These are phyloP conservation scores for Meliscaeva auricollis DNA, from an alignment of 2,888 invertebrate genomes.

Conservation along the genomic window DNA sequence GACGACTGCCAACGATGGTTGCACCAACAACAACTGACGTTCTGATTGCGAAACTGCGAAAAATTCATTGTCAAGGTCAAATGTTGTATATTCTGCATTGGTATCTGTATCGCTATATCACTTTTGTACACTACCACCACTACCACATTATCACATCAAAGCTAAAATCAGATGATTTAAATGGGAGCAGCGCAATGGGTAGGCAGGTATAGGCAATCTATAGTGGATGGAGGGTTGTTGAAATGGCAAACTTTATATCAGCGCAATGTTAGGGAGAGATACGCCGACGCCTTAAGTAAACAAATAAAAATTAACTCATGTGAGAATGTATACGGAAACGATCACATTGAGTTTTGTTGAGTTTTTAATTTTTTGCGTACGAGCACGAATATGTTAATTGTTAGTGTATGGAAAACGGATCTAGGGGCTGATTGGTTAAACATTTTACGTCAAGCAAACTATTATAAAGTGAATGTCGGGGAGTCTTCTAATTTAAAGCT, in stretches of 20 bases:
- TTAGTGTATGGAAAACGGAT: not conserved
- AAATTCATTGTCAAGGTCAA: conserved; percentile 78
- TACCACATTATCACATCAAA: conserved; percentile 15
- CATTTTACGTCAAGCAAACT: not conserved
- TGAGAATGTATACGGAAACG: conserved; percentile 58
- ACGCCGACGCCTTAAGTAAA: conserved; percentile 57
- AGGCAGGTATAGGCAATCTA: too few relatives aligned
- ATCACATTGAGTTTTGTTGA: conserved; percentile 44
- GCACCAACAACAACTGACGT: conserved; percentile 2
- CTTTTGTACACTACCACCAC: not conserved
- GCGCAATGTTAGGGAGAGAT: conserved; percentile 1
- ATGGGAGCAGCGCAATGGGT: conserved; percentile 4
- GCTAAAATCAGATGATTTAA: conserved; percentile 51
- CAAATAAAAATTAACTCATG: conserved; percentile 19
- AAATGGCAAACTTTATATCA: conserved; percentile 43
- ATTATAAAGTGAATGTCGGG: too few relatives aligned
- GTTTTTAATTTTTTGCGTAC: conserved; percentile 34
- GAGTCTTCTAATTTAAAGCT: too few relatives aligned
- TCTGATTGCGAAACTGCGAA: conserved; percentile 75
- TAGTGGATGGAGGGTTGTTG: conserved; percentile 17
- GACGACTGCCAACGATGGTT: not conserved
- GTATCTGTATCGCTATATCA: not conserved
- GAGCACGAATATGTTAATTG: not conserved
- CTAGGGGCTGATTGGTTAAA: not conserved
- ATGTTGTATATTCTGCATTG: conserved; percentile 60